Base-by-base conservation (phyloP, 2,113 vertebrate genomes). In the Anser brachyrhynchus region DNA sequence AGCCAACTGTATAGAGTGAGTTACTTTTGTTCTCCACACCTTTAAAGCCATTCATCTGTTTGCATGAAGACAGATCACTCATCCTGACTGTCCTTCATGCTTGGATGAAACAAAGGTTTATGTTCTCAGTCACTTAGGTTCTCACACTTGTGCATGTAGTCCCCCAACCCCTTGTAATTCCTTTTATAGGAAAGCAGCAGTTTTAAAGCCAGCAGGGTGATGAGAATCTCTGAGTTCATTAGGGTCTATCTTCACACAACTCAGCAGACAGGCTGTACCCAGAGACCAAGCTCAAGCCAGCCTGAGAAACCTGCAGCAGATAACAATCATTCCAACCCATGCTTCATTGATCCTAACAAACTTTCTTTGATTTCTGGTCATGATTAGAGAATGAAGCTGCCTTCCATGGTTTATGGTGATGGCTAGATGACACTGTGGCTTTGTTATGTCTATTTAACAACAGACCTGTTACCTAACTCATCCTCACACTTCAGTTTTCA, bases 291-390 rank as follows among this genome's bases (percentile, higher is more conserved):
- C 54, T 87, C n/a, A 16, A 80, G 46, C 16, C 57, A 81, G 41
- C 18, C 59, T 87, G 81, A 19, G 46, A 92, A 89, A 91, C 57
- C 52, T 87, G 77, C 52, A 61, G 37, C 74, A 96, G 77, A 84
- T 91, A 75, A n/a, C 49, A 64, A 55, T 67, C 52, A n/a, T 85
- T 85, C 75, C 62, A 87, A 44, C 43, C 65, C 52, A 52, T 72
- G 33, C 92, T 79, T 87, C 85, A 57, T 1, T 5, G 39, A 59
- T 87, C 43, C 79, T 69, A 83, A 72, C 0, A 4, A 83, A 39
- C 83, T 93, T 94, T 91, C 59, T 87, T 87, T 92, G 78, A 49
- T 67, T 84, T 93, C 44, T 89, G 28, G 22, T 77, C 31, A 19
- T 23, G 44, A 52, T 73, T 84, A 66, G 33, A 54, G 55, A 75